Evolutionary conservation across 2,797 vertebrate genomes (phyloP).

Genomic region (Decapterus maruadsi): DNA sequence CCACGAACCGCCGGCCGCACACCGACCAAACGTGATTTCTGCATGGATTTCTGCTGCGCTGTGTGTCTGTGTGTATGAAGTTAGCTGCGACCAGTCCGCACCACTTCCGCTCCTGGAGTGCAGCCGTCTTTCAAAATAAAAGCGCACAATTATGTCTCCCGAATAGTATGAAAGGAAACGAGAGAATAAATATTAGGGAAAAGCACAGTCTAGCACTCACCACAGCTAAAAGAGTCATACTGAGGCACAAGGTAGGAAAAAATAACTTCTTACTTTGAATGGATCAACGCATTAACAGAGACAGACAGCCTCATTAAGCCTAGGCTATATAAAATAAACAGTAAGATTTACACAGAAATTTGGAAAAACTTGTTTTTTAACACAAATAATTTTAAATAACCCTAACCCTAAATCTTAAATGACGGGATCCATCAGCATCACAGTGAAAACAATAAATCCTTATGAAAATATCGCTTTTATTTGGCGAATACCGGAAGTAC

Average conservation of each 20-base stretch:
- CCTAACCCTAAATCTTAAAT: neutral
- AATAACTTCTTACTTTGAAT: too few species aligned
- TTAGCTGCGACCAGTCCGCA: neutral
- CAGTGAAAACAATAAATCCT: neutral
- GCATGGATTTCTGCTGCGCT: neutral
- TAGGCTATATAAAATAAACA: too few species aligned
- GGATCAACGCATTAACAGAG: too few species aligned
- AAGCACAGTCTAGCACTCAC: too few species aligned
- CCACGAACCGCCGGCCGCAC: slow-evolving; percentile 9
- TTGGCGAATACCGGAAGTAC: slow-evolving; percentile 13
- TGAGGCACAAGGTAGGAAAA: too few species aligned
- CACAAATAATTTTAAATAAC: too few species aligned
- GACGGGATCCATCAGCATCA: neutral
- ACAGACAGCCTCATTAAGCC: too few species aligned
- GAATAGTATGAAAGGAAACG: too few species aligned
- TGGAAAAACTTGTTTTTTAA: too few species aligned
- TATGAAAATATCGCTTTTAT: neutral
- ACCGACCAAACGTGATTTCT: slow-evolving; percentile 21
- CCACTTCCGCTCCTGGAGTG: slow-evolving; percentile 28
- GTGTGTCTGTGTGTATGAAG: slow-evolving; percentile 17
- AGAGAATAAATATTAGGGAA: too few species aligned
- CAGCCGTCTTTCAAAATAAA: slow-evolving; percentile 58
- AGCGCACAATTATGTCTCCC: neutral
- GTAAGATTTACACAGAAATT: too few species aligned
- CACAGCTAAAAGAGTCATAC: too few species aligned